These are phyloP conservation scores for Coleophora deauratella DNA, from an alignment of 2,888 invertebrate genomes.

Conservation along the genomic window DNA sequence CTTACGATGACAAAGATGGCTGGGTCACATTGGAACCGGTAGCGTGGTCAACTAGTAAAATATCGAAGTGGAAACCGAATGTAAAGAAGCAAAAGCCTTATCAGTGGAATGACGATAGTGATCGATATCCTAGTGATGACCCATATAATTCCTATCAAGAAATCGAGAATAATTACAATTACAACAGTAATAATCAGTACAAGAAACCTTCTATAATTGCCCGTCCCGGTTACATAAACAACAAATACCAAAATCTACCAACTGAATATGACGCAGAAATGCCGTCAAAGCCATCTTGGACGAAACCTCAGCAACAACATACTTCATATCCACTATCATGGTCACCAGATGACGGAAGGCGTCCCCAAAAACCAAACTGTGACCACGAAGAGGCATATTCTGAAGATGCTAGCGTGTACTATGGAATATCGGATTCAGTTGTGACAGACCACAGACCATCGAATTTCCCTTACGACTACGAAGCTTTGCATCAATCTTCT, in stretches of 20 bases:
- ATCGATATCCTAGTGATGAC: slow-evolving; percentile 36
- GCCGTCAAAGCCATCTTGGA: slow-evolving; percentile 58
- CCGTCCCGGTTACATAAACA: slow-evolving; percentile 56
- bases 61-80: slow-evolving; percentile 85
- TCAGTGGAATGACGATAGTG: slow-evolving; percentile 56
- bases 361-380: slow-evolving; percentile 59
- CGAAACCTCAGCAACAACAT: slow-evolving; percentile 46
- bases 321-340: slow-evolving; percentile 42
- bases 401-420: slow-evolving; percentile 45
- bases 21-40: slow-evolving; percentile 86
- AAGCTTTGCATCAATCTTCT: slow-evolving; percentile 48
- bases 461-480: slow-evolving; percentile 64
- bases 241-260: slow-evolving; percentile 43
- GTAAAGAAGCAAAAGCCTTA: slow-evolving; percentile 68
- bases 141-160: slow-evolving; percentile 30
- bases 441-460: slow-evolving; percentile 66
- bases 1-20: slow-evolving; percentile 80
- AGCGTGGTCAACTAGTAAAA: slow-evolving; percentile 86
- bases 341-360: slow-evolving; percentile 56
- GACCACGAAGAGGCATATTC: slow-evolving; percentile 45
- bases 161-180: slow-evolving; percentile 37
- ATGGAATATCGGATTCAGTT: slow-evolving; percentile 56
- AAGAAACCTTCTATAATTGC: slow-evolving; percentile 36
- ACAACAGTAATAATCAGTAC: slow-evolving; percentile 28
- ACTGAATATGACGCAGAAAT: slow-evolving; percentile 50